Conservation (phyloP, 1,140 invertebrate species). For the Drosophila sechellia region DNA sequence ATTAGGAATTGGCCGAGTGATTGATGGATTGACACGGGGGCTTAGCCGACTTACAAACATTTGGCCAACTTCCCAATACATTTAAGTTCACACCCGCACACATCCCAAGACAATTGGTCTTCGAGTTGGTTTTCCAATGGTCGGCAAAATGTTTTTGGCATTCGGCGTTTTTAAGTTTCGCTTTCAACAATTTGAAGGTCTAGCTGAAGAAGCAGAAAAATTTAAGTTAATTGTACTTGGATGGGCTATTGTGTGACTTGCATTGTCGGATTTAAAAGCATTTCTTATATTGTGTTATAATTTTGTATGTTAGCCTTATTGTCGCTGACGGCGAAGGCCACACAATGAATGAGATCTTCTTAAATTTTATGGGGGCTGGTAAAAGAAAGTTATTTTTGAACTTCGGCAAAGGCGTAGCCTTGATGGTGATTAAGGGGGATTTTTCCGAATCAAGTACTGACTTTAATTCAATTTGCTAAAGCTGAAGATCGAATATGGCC, state of each 20-base stretch:
- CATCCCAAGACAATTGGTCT: slow-evolving; percentile 22
- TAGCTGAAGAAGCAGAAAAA: slow-evolving; percentile 39
- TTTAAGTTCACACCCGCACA: slow-evolving; percentile 57
- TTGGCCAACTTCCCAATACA: slow-evolving; percentile 46
- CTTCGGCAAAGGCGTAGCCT: slow-evolving; percentile 29
- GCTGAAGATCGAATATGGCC: background rate
- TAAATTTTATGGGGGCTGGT: slow-evolving; percentile 32
- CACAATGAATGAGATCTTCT: slow-evolving; percentile 56
- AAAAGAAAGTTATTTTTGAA: slow-evolving; percentile 64
- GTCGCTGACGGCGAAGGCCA: slow-evolving; percentile 57
- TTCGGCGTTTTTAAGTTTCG: slow-evolving; percentile 46
- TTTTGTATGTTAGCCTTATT: slow-evolving; percentile 53
- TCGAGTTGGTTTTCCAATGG: slow-evolving; percentile 32
- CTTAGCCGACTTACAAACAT: slow-evolving; percentile 55
- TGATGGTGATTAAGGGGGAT: slow-evolving; percentile 2
- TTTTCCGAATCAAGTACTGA: background rate
- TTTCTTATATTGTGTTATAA: slow-evolving; percentile 50
- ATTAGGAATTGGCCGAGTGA: slow-evolving; percentile 62
- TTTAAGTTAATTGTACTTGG: slow-evolving; percentile 51
- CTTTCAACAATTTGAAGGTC: slow-evolving; percentile 71
- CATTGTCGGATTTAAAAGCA: slow-evolving; percentile 42
- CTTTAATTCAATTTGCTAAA: background rate
- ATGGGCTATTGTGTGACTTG: slow-evolving; percentile 33
- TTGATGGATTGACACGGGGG: slow-evolving; percentile 47
- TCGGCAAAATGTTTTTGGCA: slow-evolving; percentile 52